Evolutionary conservation across 2,888 invertebrate genomes (phyloP), one percentile per base, ranked within the genome.

Genomic region (Caenorhabditis afra): DNA sequence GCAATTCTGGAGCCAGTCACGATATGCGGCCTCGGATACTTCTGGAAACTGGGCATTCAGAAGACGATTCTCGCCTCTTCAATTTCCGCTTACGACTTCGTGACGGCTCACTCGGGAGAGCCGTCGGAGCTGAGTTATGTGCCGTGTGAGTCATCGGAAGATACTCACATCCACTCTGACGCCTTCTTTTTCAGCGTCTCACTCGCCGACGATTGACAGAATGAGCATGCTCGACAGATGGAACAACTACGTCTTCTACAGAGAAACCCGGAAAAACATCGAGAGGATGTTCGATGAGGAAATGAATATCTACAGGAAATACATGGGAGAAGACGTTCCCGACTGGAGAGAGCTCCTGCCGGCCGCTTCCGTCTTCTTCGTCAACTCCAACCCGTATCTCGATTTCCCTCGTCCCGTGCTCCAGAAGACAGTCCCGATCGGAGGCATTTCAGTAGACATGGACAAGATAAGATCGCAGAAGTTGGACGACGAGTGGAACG

Each of bases 311-410:
- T 55, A 62, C 22, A 22, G 45, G n/a, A 39, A 55, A 3, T 14
- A 76, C 35, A 49, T 76, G 14, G 67, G 62, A 44, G 14, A 47
- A 5, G 62, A 67, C 14, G 11, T 57, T 50, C 53, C 62, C 0
- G 61, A 65, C 12, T 76, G 75, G 75, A 23, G 65, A 67, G 75
- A 80, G 29, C 59, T 80, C 1, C 44, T 78, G 2, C 55, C 73
- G 14, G 53, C 64, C 16, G 71, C 79, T 3, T 71, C 78, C 3
- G 44, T 75, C 22, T 67, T 66, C 64, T 78, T 82, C 66, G 65
- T 73, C 16, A 82, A 82, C 45, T 74, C 80, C 5, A 82, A 77
- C 62, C 82, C 82, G 37, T 80, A 80, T 52, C 37, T 82, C 8
- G 75, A 82, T 50, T 82, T 80, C 55, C 78, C 82, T 20, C 61